Evolutionary conservation across 2,113 vertebrate genomes (phyloP), one percentile per base, ranked within the genome.

Genomic region (Nycticorax nycticorax): DNA sequence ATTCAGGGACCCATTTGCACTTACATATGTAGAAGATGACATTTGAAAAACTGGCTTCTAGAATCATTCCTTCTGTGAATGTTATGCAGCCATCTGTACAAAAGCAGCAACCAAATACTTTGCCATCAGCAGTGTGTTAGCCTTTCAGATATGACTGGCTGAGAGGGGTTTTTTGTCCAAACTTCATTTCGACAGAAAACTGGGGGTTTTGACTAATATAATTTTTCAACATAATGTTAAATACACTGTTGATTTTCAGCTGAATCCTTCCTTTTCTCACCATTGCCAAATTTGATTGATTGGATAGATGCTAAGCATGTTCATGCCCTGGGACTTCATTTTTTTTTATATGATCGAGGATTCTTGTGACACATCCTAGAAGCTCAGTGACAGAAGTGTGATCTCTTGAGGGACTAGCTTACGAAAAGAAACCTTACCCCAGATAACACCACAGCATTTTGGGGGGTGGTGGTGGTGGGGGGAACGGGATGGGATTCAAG

Each of bases 41-140:
- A 97, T 96, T 96, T 97, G 66, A 95, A 96, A 97, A 95, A 85
- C 95, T 95, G 89, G 89, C 89, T 96, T 68, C 77, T 73, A 89
- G 73, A 94, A 93, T 85, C 62, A 45, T 93, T 91, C 93, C 89
- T 96, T 97, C 94, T 96, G 94, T 85, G 92, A 96, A 91, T 96
- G 84, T 96, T 96, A 96, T 45, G 57, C 93, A 88, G 89, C 96
- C 95, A 97, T 96, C 96, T 97, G 96, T 91, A 97, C 89, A 93
- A 85, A 96, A 96, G 84, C 87, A 95, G 79, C 93, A 93, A 96
- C 76, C 72, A 91, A 93, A 81, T 78, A 96, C 86, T 93, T 72
- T 87, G 80, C 73, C 94, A 96, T 87, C 69, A 87, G 66, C 62
- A 82, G 33, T 66, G 43, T 79, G 89, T 67, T 94, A 86, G 85